These are phyloP conservation scores for Pseudolycoriella hygida DNA, from an alignment of 2,888 invertebrate genomes.

Conservation along the genomic window DNA sequence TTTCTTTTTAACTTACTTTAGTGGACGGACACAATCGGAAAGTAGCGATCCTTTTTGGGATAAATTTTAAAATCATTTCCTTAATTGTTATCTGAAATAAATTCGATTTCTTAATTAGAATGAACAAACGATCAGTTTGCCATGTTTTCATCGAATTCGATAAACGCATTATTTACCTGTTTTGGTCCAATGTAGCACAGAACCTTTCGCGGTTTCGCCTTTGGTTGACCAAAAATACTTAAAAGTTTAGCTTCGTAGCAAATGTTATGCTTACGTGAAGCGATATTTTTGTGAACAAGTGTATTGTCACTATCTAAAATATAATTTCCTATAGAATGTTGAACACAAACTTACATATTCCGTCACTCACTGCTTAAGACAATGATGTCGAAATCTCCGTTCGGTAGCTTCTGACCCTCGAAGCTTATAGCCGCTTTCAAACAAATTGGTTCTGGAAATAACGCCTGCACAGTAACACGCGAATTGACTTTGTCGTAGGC, in stretches of 20 bases:
- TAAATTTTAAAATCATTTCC: conserved; percentile 83
- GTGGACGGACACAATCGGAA: conserved; percentile 88
- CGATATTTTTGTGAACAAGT: conserved; percentile 71
- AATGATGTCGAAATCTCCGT: conserved; percentile 83
- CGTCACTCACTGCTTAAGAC: conserved; percentile 61
- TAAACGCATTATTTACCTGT: too few species aligned
- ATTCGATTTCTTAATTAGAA: conserved; percentile 8
- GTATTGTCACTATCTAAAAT: conserved; percentile 57
- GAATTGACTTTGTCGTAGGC: conserved; percentile 64
- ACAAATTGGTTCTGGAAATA: conserved; percentile 64
- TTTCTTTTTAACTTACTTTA: conserved; percentile 30
- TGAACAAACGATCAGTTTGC: too few species aligned
- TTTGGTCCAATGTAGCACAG: conserved; percentile 81
- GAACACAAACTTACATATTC: too few species aligned
- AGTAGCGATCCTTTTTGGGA: conserved; percentile 78
- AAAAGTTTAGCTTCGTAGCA: conserved; percentile 72
- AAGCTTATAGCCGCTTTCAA: conserved; percentile 66
- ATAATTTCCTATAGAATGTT: too few species aligned
- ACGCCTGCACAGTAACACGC: conserved; percentile 56
- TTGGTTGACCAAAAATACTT: conserved; percentile 31
- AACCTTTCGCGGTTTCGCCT: conserved; percentile 64
- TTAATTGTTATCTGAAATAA: conserved; percentile 54
- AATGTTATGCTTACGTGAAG: conserved; percentile 67
- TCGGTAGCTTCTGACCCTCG: conserved; percentile 55
- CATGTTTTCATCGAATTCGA: conserved; percentile 8